phyloP scores from a whole-genome alignment of 2,797 vertebrate genomes.

The Intellagama lesueurii region DNA sequence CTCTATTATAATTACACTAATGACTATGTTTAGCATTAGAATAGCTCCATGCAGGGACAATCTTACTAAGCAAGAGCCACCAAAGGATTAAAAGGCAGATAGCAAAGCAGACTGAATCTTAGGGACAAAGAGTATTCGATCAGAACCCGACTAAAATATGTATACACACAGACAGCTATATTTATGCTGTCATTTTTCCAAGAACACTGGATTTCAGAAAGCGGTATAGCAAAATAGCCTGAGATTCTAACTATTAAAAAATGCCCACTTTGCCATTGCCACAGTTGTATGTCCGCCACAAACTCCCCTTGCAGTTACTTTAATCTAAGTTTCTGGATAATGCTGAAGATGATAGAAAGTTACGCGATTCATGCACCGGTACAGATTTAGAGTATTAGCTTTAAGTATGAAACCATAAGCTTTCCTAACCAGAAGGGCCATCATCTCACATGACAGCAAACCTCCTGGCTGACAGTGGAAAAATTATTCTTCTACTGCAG shows the following conservation, averaged over 20 bases:
- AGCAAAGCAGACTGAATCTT: too few relatives aligned
- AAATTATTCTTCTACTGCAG: neutral
- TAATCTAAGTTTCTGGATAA: accelerated
- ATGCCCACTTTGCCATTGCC: neutral
- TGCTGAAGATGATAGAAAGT: neutral
- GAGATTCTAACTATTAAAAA: neutral
- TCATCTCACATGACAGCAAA: neutral
- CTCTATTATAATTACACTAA: too few relatives aligned
- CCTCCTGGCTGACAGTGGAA: neutral
- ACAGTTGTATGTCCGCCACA: neutral
- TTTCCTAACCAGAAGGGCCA: neutral
- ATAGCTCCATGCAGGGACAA: too few relatives aligned
- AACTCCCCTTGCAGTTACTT: neutral
- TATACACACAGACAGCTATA: neutral
- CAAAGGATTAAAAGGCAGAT: too few relatives aligned
- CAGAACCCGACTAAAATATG: neutral
- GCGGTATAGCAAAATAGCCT: neutral
- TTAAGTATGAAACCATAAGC: neutral
- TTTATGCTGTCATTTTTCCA: neutral
- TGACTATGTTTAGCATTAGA: too few relatives aligned
- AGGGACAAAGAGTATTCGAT: too few relatives aligned
- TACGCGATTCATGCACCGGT: neutral
- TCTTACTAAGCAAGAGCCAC: too few relatives aligned
- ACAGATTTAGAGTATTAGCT: neutral
- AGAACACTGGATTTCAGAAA: neutral